Conservation (phyloP, 2,797 vertebrate species). For the Pipistrellus nathusii region DNA sequence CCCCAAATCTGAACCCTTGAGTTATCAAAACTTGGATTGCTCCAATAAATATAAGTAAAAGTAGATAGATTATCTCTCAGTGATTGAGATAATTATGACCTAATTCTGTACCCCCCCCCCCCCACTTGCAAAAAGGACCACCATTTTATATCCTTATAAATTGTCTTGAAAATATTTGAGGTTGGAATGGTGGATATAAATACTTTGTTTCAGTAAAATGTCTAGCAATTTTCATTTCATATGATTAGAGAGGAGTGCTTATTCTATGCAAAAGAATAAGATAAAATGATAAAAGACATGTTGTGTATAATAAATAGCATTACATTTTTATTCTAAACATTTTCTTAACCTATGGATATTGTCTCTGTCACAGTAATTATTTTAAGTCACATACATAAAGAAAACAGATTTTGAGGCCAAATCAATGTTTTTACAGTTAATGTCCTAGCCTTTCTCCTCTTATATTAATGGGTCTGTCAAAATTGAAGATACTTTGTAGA, state of each 20-base stretch:
- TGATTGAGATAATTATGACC: neutral
- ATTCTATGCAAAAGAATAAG: slow-evolving; percentile 35
- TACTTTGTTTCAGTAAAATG: neutral
- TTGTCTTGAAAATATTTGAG: slow-evolving; percentile 37
- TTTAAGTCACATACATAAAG: slow-evolving; percentile 1
- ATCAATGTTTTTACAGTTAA: neutral
- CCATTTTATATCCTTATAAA: neutral
- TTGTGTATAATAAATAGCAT: neutral
- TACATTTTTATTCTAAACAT: neutral
- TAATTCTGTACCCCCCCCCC: neutral
- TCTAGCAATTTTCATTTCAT: neutral
- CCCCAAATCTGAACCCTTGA: neutral
- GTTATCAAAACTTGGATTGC: neutral
- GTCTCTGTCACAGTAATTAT: neutral
- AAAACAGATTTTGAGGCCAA: slow-evolving; percentile 18
- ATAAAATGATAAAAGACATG: neutral
- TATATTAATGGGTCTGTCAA: neutral
- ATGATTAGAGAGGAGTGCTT: neutral
- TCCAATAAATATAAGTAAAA: slow-evolving; percentile 37
- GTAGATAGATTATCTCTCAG: neutral
- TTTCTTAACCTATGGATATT: neutral
- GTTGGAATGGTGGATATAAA: neutral
- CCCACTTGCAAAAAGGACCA: slow-evolving; percentile 7
- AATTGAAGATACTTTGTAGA: slow-evolving; percentile 32
- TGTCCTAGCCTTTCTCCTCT: neutral